Evolutionary conservation across 2,888 invertebrate genomes (phyloP).

Genomic region (Seira ritae): DNA sequence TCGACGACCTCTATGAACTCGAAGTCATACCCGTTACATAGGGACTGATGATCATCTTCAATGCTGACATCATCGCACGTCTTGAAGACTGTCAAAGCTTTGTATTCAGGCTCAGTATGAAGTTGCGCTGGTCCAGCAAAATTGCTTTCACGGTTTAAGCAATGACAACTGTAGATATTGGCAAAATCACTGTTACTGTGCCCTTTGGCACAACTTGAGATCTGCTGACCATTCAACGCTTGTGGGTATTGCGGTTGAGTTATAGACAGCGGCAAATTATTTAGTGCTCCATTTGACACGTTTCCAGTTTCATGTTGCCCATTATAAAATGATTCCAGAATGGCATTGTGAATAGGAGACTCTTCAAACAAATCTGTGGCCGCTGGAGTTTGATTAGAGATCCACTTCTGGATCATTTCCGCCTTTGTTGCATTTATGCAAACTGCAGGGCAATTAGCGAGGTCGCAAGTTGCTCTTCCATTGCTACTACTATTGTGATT

Average conservation of each 20-base stretch:
- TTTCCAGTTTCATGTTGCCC: slow-evolving; percentile 28
- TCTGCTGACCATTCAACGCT: background rate
- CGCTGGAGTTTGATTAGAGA: slow-evolving; percentile 71
- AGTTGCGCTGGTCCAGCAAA: slow-evolving; percentile 19
- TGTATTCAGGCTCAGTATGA: slow-evolving; percentile 75
- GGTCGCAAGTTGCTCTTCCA: slow-evolving; percentile 74
- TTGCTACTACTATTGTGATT: slow-evolving; percentile 27
- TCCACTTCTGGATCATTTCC: slow-evolving; percentile 73
- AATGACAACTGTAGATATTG: slow-evolving; percentile 53
- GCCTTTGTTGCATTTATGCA: slow-evolving; percentile 70
- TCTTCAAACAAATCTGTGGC: slow-evolving; percentile 65
- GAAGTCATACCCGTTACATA: slow-evolving; percentile 83
- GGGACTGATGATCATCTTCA: slow-evolving; percentile 75
- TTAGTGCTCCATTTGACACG: slow-evolving; percentile 20
- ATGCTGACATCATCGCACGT: slow-evolving; percentile 78
- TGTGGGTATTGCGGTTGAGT: background rate
- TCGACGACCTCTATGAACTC: slow-evolving; percentile 89
- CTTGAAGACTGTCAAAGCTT: slow-evolving; percentile 82
- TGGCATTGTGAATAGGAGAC: slow-evolving; percentile 38
- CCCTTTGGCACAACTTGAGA: background rate
- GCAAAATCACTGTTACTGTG: slow-evolving; percentile 20
- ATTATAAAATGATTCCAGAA: slow-evolving; percentile 30
- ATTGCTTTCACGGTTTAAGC: slow-evolving; percentile 28
- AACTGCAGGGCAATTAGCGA: slow-evolving; percentile 75
- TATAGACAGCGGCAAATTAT: background rate